Percentiles rank a stretch among this genome's conserved stretches.
These are phyloP conservation scores for Strongylocentrotus purpuratus DNA, from an alignment of 35 echinoderm and acorn worm genomes.

Conservation along the genomic window DNA sequence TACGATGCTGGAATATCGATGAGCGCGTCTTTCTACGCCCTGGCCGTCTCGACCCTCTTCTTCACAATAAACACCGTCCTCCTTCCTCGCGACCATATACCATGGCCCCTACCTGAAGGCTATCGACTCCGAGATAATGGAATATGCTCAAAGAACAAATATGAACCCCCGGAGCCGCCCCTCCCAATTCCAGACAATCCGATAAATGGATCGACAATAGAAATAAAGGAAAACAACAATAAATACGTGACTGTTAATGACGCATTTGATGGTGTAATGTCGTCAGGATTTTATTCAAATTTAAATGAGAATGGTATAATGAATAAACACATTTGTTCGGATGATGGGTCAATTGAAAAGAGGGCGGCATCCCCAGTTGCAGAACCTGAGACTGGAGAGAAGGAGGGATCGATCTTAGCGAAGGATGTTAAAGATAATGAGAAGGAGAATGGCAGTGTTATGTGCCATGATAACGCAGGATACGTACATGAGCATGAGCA, in stretches of 20 bases:
- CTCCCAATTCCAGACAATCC: neutral
- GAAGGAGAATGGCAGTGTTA: neutral
- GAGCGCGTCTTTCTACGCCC: neutral
- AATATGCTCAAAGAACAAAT: neutral
- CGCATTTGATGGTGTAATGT: neutral
- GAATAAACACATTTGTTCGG: too few relatives aligned
- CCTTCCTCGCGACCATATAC: neutral
- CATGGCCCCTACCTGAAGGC: neutral
- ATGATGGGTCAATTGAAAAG: neutral
- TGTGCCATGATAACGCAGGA: neutral
- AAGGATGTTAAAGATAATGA: neutral
- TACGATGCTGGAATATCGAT: neutral
- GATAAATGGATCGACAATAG: neutral
- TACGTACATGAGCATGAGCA: neutral
- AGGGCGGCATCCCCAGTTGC: neutral
- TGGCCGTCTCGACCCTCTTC: constrained; percentile 12
- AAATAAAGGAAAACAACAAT: neutral
- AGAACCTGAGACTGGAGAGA: neutral
- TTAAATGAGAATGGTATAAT: neutral
- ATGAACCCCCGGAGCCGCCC: neutral
- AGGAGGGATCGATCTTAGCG: neutral
- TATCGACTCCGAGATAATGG: neutral
- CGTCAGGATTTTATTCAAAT: neutral
- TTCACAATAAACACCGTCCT: neutral
- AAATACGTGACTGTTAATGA: neutral